These are phyloP conservation scores for Drosophila neonasuta DNA, from an alignment of 2,888 invertebrate species.

Conservation along the genomic window DNA sequence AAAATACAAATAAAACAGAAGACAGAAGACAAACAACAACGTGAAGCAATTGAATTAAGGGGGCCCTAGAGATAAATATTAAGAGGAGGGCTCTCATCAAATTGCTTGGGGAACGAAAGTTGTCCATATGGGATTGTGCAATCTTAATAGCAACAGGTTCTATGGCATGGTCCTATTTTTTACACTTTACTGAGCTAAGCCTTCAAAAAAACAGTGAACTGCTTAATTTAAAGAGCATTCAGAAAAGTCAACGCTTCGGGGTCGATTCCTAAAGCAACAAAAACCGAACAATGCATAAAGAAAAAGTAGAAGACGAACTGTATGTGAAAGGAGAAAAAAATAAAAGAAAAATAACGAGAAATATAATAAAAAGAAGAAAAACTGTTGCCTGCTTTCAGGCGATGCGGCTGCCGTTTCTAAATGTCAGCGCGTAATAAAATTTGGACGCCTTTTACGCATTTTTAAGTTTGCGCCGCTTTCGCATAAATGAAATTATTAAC, in stretches of 20 bases:
- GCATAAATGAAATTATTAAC: conserved; percentile 65
- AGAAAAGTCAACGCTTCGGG: conserved; percentile 39
- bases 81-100: conserved; percentile 14
- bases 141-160: conserved; percentile 40
- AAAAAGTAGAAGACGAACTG: conserved; percentile 1
- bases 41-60: conserved; percentile 23
- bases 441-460: conserved; percentile 52
- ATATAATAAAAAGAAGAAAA: conserved; percentile 15
- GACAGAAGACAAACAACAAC: conserved; percentile 4
- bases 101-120: conserved; percentile 41
- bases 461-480: conserved; percentile 45
- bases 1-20: too few species aligned
- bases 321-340: conserved; percentile 2
- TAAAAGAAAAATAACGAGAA: background rate
- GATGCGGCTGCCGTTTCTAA: conserved; percentile 34
- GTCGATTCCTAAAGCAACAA: conserved; percentile 29
- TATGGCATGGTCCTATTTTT: background rate
- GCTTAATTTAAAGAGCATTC: conserved; percentile 33
- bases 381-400: conserved; percentile 34
- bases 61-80: conserved; percentile 17
- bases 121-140: conserved; percentile 24
- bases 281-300: background rate
- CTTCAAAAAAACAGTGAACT: conserved; percentile 22
- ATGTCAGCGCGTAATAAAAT: conserved; percentile 59
- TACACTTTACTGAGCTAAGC: conserved; percentile 30